Percentiles rank a stretch among this genome's conserved stretches.
Conservation (phyloP, 2,888 invertebrate genomes). For the Eretmocerus hayati region DNA sequence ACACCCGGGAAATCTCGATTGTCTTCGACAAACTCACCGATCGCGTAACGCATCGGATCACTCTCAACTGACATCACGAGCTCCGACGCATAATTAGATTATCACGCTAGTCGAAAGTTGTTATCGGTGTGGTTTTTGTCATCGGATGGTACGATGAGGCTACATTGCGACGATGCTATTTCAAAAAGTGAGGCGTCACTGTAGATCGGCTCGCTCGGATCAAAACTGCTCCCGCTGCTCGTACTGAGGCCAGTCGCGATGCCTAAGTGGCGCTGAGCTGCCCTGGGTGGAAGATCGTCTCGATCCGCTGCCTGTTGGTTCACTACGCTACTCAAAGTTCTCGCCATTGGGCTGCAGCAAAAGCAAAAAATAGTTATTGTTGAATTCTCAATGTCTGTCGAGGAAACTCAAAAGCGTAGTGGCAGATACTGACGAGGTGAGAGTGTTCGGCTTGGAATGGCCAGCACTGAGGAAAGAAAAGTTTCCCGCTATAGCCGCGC, state of each 20-base stretch:
- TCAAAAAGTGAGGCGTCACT: slow-evolving; percentile 88
- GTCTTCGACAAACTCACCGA: no score
- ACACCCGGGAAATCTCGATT: no score
- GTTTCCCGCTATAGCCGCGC: no score
- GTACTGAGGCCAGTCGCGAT: slow-evolving; percentile 35
- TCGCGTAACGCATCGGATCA: no score
- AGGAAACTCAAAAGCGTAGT: no score
- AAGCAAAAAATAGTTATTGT: no score
- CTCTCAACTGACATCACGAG: no score
- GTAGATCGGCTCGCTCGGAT: slow-evolving; percentile 89
- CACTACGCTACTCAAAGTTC: slow-evolving; percentile 39
- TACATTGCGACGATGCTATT: slow-evolving; percentile 32
- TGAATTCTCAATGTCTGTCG: slow-evolving; percentile 14
- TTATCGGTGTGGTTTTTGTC: slow-evolving; percentile 46
- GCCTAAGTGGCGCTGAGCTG: slow-evolving; percentile 42
- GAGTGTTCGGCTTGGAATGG: no score
- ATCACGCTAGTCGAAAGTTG: slow-evolving; percentile 41
- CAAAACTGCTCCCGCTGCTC: no score
- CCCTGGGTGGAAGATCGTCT: slow-evolving; percentile 48
- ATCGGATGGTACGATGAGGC: slow-evolving; percentile 43
- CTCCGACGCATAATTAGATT: no score
- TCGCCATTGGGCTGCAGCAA: slow-evolving; percentile 37
- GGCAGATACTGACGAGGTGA: slow-evolving; percentile 39
- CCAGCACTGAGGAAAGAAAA: slow-evolving; percentile 46
- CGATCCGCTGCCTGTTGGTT: slow-evolving; percentile 41